Evolutionary conservation across 2,888 invertebrate genomes (phyloP), one percentile per base, ranked within the genome.

Genomic region (Oxycera nigricornis): DNA sequence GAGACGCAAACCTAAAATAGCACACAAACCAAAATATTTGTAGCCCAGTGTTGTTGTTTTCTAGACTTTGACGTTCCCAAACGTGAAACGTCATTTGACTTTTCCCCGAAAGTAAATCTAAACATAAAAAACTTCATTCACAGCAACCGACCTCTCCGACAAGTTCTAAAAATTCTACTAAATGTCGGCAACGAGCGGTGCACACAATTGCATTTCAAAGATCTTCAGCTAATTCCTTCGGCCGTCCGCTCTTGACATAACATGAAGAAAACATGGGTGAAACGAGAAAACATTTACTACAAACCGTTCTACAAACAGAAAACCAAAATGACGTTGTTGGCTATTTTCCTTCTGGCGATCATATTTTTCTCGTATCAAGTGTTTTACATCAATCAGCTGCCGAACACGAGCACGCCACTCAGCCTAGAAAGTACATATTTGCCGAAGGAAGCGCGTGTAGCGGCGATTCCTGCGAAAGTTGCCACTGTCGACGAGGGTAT

Each of bases 301-400:
- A 84, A 83, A 75, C 85, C 85, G 20, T 85, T 85, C 76, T 85
- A 85, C 79, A 85, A 83, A 78, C 83, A 86, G 76, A 86, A 84
- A 76, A 81, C 84, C 0, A 86, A 86, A 79, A 82, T 86, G 81
- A 79, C 83, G n/a, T 76, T 87, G 67, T 78, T 86, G 22, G 78
- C 81, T 28, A 84, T 85, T 73, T 83, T 86, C 76, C 68, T 86
- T 24, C 78, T 84, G 35, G 86, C 85, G 55, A 82, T 87, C 73
- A 76, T 84, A 72, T 85, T 85, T 68, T 81, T 85, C 74, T 74
- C 81, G 20, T 81, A 85, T 77, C 84, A 87, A 80, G 81, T 85
- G 17, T 81, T 84, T 78, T 86, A 84, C 76, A 83, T 87, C 75
- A 87, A 84, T 78, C 83, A 86, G 80, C 79, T 87, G 77, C 82